Conservation (phyloP, 2,113 vertebrate species). For the Charina bottae region DNA sequence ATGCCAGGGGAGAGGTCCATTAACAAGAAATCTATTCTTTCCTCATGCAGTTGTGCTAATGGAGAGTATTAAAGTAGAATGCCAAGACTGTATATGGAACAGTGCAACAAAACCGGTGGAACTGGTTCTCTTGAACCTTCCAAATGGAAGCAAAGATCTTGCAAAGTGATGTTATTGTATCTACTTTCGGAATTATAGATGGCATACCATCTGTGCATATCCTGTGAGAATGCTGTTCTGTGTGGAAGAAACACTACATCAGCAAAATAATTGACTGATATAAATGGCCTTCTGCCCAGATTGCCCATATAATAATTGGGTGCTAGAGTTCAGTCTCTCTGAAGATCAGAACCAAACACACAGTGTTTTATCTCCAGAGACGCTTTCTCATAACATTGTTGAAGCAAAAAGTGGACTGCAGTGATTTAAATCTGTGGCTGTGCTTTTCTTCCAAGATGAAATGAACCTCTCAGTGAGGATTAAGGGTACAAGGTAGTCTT, state of each 20-base stretch:
- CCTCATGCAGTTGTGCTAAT: not conserved
- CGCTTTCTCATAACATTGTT: not conserved
- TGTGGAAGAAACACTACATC: not conserved
- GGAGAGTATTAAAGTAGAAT: not conserved
- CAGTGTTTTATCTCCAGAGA: not conserved
- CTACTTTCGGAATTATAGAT: not conserved
- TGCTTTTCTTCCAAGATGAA: not conserved
- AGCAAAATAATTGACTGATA: not conserved
- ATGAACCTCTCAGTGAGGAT: not conserved
- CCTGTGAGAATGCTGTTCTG: not conserved
- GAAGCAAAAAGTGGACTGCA: not conserved
- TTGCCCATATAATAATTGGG: not conserved
- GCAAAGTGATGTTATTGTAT: not conserved
- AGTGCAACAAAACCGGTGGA: not conserved
- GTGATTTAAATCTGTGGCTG: not conserved
- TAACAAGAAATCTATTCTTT: not conserved
- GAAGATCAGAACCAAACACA: not conserved
- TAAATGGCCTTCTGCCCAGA: not conserved
- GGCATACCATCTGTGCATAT: not conserved
- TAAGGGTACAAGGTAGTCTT: not conserved
- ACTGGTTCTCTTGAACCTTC: not conserved
- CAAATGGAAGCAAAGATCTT: not conserved
- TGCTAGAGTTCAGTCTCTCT: not conserved
- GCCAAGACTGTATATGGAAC: not conserved
- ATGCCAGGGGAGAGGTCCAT: not conserved